Conservation (phyloP, 92 coral and sea anemone genomes). For the Heliopora coerulea region DNA sequence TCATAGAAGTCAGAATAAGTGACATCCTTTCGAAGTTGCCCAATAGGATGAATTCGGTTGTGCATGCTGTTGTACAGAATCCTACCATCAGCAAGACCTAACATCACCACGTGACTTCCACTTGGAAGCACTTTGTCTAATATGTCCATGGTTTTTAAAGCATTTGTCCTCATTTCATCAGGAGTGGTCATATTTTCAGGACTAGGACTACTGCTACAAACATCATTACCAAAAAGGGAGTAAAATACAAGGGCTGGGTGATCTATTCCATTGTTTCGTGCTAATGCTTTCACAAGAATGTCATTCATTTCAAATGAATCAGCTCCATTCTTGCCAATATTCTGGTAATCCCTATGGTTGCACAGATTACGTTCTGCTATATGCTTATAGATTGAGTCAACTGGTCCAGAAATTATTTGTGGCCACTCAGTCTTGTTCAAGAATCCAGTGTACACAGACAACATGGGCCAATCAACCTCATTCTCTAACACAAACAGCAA, state of each 20-base stretch:
- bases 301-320: slow-evolving; percentile 85
- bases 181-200: slow-evolving; percentile 79
- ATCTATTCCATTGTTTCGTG: slow-evolving; percentile 65
- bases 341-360: slow-evolving; percentile 97
- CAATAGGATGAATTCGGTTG: slow-evolving; percentile 88
- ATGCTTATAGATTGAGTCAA: slow-evolving; percentile 76
- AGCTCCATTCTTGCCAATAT: slow-evolving; percentile 95
- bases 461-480: slow-evolving; percentile 97
- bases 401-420: slow-evolving; percentile 59
- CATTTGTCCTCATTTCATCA: slow-evolving; percentile 78
- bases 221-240: slow-evolving; percentile 88
- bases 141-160: slow-evolving; percentile 50
- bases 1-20: slow-evolving; percentile 82
- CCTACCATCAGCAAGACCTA: slow-evolving; percentile 83
- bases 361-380: slow-evolving; percentile 85
- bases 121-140: slow-evolving; percentile 69
- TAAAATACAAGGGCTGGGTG: slow-evolving; percentile 91
- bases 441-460: slow-evolving; percentile 79
- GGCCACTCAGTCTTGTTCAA: slow-evolving; percentile 53
- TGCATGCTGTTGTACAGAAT: slow-evolving; percentile 80
- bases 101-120: slow-evolving; percentile 80
- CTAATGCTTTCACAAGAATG: slow-evolving; percentile 61
- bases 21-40: slow-evolving; percentile 76
- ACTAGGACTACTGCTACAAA: slow-evolving; percentile 64
- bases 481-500: slow-evolving; percentile 73